A percentile compares a stretch with the other conserved stretches of the same genome.
These are phyloP conservation scores for Neoascia interrupta DNA, from an alignment of 2,888 invertebrate genomes.

Conservation along the genomic window DNA sequence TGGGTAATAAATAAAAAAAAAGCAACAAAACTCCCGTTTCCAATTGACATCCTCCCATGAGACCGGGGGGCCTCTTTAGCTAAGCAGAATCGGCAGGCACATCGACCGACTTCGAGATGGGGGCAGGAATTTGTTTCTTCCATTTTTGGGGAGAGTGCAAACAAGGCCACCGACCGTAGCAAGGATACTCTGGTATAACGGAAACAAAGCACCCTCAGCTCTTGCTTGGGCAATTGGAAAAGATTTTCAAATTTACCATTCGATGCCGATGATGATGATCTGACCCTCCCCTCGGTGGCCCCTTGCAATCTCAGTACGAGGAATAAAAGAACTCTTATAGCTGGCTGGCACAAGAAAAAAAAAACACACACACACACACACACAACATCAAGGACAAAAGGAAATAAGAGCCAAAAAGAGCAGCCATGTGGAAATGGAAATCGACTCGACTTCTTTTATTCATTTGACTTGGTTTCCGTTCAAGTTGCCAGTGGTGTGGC, in stretches of 20 bases:
- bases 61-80: not conserved
- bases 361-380: too few species aligned
- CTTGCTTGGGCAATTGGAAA: slow-evolving; percentile 61
- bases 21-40: slow-evolving; percentile 43
- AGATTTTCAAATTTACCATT: slow-evolving; percentile 66
- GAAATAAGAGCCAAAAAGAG: slow-evolving; percentile 64
- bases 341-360: too few species aligned
- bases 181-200: too few species aligned
- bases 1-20: slow-evolving; percentile 58
- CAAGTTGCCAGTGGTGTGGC: not conserved
- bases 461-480: slow-evolving; percentile 65
- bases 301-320: not conserved
- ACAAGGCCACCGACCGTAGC: slow-evolving; percentile 6
- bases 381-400: slow-evolving; percentile 62
- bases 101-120: not conserved
- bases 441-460: slow-evolving; percentile 63
- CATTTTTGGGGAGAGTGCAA: slow-evolving; percentile 42
- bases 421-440: slow-evolving; percentile 65
- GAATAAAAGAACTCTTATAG: too few species aligned
- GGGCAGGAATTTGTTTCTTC: slow-evolving; percentile 49
- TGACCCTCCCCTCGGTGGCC: not conserved
- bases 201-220: too few species aligned
- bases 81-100: not conserved
- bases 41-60: slow-evolving; percentile 60
- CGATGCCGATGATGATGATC: slow-evolving; percentile 33